A percentile compares a stretch with the other conserved stretches of the same genome.
Conservation (phyloP, 2,113 vertebrate species). For the Corythoichthys haematopterus region DNA sequence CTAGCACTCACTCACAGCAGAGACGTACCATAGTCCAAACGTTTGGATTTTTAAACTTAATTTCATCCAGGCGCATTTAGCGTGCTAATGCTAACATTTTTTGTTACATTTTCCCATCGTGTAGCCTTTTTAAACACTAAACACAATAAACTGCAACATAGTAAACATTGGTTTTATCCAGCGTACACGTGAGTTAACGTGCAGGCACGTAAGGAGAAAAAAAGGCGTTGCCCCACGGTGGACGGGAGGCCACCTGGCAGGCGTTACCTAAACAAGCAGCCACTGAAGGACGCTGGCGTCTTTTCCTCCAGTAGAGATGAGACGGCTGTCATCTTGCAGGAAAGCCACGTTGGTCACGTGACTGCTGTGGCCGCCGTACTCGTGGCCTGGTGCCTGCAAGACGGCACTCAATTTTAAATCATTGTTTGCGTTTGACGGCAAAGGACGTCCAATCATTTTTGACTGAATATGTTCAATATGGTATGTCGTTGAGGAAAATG, state of each 20-base stretch:
- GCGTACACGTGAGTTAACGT: constrained; percentile 3
- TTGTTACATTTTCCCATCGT: constrained; percentile 22
- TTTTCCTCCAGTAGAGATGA: constrained; percentile 84
- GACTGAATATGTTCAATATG: no score
- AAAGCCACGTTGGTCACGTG: constrained; percentile 92
- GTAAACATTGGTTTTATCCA: constrained; percentile 12
- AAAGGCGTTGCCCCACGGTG: constrained; percentile 63
- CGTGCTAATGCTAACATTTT: constrained; percentile 22
- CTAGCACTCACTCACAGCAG: not conserved
- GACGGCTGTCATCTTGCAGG: constrained; percentile 78
- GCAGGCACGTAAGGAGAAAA: constrained; percentile 57
- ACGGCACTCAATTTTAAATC: not conserved
- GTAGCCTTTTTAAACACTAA: constrained; percentile 16
- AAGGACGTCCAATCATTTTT: not conserved
- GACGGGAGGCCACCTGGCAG: constrained; percentile 31
- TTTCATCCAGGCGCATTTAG: constrained; percentile 42
- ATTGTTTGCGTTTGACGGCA: not conserved
- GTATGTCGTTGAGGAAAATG: no score
- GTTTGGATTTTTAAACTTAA: not conserved
- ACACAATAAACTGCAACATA: constrained; percentile 24
- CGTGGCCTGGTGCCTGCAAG: constrained; percentile 77
- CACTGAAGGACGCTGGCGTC: constrained; percentile 89
- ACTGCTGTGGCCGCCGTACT: constrained; percentile 87
- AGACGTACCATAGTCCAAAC: not conserved
- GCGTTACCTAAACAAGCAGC: constrained; percentile 70